A percentile compares a stretch with the other conserved stretches of the same genome.
Evolutionary conservation across 2,888 invertebrate species (phyloP).

Genomic region (Temnothorax unifasciatus): DNA sequence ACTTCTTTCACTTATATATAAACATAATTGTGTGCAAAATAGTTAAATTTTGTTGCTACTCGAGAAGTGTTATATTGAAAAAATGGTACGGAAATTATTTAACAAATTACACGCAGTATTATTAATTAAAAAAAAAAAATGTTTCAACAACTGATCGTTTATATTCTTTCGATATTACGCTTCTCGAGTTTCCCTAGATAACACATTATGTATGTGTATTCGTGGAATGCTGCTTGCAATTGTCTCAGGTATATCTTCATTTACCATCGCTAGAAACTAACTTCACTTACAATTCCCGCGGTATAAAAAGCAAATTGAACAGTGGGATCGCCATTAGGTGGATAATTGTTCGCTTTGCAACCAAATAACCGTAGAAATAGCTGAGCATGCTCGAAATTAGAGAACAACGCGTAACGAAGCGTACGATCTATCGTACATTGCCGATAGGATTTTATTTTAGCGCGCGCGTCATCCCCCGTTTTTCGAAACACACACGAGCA

Average conservation of each 20-base stretch:
- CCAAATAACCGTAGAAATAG: conserved; percentile 18
- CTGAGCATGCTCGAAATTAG: conserved; percentile 38
- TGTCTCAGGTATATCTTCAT: conserved; percentile 41
- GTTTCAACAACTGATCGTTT: neutral
- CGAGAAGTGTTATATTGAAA: conserved; percentile 7
- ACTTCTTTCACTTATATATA: neutral
- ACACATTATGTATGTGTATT: conserved; percentile 28
- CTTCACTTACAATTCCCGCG: conserved; percentile 38
- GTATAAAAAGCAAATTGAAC: conserved; percentile 39
- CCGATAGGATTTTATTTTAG: neutral
- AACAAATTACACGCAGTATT: neutral
- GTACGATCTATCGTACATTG: neutral
- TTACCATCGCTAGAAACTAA: conserved; percentile 31
- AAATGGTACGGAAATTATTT: neutral
- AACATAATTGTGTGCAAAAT: neutral
- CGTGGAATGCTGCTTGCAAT: conserved; percentile 39
- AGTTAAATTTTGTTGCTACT: neutral
- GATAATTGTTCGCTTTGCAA: conserved; percentile 10
- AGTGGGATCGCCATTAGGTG: conserved; percentile 32
- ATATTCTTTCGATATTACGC: neutral
- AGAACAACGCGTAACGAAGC: neutral
- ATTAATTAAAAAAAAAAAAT: neutral
- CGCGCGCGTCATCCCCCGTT: neutral
- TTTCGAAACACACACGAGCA: neutral
- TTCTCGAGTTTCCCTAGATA: neutral